phyloP scores from a whole-genome alignment of 2,113 vertebrate genomes.

The Pimephales promelas region DNA sequence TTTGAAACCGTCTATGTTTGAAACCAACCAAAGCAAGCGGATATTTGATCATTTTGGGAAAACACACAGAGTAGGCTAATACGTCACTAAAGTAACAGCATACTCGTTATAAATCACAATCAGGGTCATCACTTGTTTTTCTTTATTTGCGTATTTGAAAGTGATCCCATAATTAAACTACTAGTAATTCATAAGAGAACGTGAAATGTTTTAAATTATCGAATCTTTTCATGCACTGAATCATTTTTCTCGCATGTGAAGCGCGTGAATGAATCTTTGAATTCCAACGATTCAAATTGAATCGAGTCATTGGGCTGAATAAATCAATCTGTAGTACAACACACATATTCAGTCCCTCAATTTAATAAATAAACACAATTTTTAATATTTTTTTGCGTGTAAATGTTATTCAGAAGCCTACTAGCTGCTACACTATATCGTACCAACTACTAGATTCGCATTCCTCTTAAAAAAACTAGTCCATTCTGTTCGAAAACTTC shows the following conservation, averaged over 20 bases:
- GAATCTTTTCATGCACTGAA: background rate
- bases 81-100: background rate
- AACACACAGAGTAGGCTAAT: background rate
- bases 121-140: background rate
- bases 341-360: background rate
- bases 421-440: background rate
- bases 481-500: constrained; percentile 73
- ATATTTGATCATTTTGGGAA: background rate
- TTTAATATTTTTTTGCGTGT: too few species aligned
- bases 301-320: background rate
- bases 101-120: background rate
- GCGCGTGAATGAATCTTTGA: background rate
- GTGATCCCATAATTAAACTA: too few species aligned
- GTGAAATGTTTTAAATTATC: background rate
- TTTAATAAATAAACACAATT: background rate
- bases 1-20: constrained; percentile 11
- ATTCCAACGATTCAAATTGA: background rate
- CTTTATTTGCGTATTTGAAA: background rate
- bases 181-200: background rate
- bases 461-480: constrained; percentile 42
- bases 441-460: background rate
- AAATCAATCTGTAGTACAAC: background rate
- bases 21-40: background rate
- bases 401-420: background rate
- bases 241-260: background rate